Base-by-base conservation (phyloP, 2,113 vertebrate genomes). In the Meleagris gallopavo region DNA sequence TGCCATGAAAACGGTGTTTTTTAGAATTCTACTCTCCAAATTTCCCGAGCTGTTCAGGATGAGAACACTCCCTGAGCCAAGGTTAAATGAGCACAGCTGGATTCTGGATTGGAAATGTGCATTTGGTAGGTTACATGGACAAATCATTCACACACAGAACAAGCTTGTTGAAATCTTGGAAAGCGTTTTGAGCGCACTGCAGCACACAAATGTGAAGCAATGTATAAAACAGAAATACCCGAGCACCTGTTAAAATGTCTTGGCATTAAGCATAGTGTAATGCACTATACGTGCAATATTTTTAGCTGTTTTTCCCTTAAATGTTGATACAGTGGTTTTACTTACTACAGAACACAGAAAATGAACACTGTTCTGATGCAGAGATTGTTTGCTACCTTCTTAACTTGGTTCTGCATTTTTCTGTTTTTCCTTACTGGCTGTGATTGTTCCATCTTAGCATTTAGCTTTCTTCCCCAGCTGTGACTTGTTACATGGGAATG, bases 21-120 rank as follows among this genome's bases (percentile, higher is more conserved):
- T 87, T 70, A 92, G 71, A 89, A n/a, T 55, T 91, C 69, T 75
- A 38, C n/a, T 19, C 60, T 93, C 60, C 64, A 24, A 50, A 75
- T 85, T 94, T 90, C 60, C 46, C 22, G 57, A 6, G 61, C 72
- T 67, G 13, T 86, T 88, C 30, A 89, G 85, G 73, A 88, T 75
- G 79, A 78, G 94, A 95, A 81, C 87, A 64, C 30, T 95, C 52
- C 34, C 65, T 81, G 65, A 95, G 93, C 83, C 91, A 89, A 81
- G 89, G 91, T 95, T 94, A 95, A 97, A 86, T 72, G 93, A 96
- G 89, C 89, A 83, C 94, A 96, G 89, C 84, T 95, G 95, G 93
- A 86, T 83, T 92, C 89, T 89, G 79, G 76, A 69, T 83, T 93
- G 87, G 87, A 88, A 86, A 43, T 75, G 57, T 4, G 8, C 48